These are phyloP conservation scores for Galeopterus variegatus DNA, from an alignment of 2,113 vertebrate genomes.

Conservation along the genomic window DNA sequence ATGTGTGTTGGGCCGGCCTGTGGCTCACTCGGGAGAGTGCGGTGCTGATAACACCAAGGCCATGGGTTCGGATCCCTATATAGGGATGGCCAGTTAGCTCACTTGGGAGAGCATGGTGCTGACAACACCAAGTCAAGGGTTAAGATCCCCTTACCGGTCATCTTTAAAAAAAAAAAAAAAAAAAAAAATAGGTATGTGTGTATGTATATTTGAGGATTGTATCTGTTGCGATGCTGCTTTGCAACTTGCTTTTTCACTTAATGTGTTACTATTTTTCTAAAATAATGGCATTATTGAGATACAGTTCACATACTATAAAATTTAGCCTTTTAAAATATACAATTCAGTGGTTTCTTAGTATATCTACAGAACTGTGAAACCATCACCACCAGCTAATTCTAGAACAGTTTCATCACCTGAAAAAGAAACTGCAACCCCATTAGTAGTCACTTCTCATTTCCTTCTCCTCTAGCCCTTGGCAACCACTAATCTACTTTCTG, in stretches of 20 bases:
- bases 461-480: not conserved
- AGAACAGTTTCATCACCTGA: constrained; percentile 16
- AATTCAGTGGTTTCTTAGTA: not conserved
- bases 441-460: not conserved
- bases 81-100: too few species aligned
- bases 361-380: not conserved
- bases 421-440: not conserved
- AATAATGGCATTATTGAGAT: constrained; percentile 42
- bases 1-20: too few species aligned
- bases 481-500: not conserved
- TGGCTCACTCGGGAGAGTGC: too few species aligned
- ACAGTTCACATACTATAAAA: constrained; percentile 51
- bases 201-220: not conserved
- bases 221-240: constrained; percentile 40
- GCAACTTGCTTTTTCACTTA: constrained; percentile 34
- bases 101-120: too few species aligned
- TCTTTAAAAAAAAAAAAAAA: too few species aligned
- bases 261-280: constrained; percentile 14
- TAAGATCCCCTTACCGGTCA: too few species aligned
- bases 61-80: too few species aligned
- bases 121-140: too few species aligned
- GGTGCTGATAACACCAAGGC: too few species aligned
- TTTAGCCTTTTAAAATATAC: not conserved
- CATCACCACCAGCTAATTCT: not conserved
- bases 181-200: not conserved